Percentiles rank a stretch among this genome's conserved stretches.
Evolutionary conservation across 2,888 invertebrate species (phyloP).

Genomic region (Geophilus truncorum): DNA sequence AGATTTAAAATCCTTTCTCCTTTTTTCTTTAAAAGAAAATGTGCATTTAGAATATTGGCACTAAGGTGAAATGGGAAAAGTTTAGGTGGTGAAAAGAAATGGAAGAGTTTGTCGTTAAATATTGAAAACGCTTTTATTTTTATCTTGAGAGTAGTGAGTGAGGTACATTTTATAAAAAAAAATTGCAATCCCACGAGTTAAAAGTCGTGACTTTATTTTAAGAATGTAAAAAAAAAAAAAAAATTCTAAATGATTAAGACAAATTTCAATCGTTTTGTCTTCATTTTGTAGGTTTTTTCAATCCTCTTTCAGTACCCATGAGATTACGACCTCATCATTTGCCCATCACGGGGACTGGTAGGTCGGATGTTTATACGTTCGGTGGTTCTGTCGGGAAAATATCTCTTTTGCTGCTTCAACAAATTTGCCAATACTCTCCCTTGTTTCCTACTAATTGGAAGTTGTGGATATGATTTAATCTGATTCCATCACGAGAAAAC

Average conservation of each 20-base stretch:
- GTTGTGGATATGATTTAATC: background rate
- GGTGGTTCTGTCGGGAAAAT: background rate
- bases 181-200: too few relatives aligned
- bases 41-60: background rate
- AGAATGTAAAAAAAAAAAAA: too few relatives aligned
- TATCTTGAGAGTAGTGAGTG: background rate
- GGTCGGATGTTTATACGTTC: background rate
- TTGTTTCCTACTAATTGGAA: background rate
- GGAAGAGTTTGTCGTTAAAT: background rate
- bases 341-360: conserved; percentile 7
- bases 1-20: background rate
- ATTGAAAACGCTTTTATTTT: background rate
- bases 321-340: conserved; percentile 20
- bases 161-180: too few relatives aligned
- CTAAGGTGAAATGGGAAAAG: background rate
- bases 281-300: background rate
- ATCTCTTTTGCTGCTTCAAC: background rate
- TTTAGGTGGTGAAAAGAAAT: background rate
- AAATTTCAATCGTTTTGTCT: background rate
- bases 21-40: background rate
- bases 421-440: background rate
- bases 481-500: background rate
- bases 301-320: conserved; percentile 3
- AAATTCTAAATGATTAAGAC: background rate
- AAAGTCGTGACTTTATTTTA: too few relatives aligned